Evolutionary conservation across 2,797 vertebrate species (phyloP), one percentile per base, ranked within the genome.

Genomic region (Centropyge bicolor): DNA sequence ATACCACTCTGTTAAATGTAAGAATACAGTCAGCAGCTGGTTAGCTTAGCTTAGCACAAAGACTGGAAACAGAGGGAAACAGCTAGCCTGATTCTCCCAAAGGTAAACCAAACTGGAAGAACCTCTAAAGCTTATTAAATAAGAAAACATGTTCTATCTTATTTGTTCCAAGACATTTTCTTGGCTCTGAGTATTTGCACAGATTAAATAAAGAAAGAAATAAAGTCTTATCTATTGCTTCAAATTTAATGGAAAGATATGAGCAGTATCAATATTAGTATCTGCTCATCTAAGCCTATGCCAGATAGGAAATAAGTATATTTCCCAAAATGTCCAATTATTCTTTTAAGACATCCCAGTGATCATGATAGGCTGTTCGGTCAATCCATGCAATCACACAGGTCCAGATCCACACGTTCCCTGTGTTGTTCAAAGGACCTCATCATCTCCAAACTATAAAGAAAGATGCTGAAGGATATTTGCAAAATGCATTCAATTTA

Each of bases 401-500:
- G 22, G 19, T 40, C 14, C 52, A 13, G 24, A 40, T 31, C 17
- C 10, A 60, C 62, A 67, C 20, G 17, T 65, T 61, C 5, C 22
- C 8, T 6, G n/a, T n/a, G n/a, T 35, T 14, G 24, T 74, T 66
- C 8, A 71, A 49, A 68, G 22, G 1, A 5, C 12, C 10, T 61
- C 36, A 63, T 55, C 16, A 24, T 69, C 52, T 43, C 48, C 11
- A 41, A 52, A 48, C 57, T 19, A 46, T 27, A 66, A 64, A 13
- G 10, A 76, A 46, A 22, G 5, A 67, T 41, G 5, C 36, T 69
- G 19, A 49, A 38, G 38, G n/a, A 41, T 12, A 41, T 59, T 67
- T 68, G 41, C 17, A 3, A 75, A 84, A 78, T 36, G 57, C 49
- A 16, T 76, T 79, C 8, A n/a, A 38, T 74, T 52, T 74, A 43